phyloP scores from a whole-genome alignment of 2,888 invertebrate genomes.

The Drosophila dives region DNA sequence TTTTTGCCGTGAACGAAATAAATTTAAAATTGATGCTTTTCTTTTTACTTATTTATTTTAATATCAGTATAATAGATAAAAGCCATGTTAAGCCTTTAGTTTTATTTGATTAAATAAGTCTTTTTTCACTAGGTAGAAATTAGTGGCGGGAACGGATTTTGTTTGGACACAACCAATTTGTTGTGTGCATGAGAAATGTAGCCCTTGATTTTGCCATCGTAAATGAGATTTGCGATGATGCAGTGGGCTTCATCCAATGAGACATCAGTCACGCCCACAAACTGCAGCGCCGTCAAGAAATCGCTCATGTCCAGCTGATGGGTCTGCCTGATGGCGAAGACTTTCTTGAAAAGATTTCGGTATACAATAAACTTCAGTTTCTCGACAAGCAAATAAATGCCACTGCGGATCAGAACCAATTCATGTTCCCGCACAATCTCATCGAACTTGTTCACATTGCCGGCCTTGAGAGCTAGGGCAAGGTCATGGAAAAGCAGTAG shows the following conservation, averaged over 20 bases:
- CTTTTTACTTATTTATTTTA: background rate
- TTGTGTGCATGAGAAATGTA: constrained; percentile 99
- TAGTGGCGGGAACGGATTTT: constrained; percentile 96
- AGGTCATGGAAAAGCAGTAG: constrained; percentile 96
- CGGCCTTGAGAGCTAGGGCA: constrained; percentile 94
- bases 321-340: constrained; percentile 89
- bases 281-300: constrained; percentile 92
- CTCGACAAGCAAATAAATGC: constrained; percentile 98
- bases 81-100: background rate
- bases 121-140: constrained; percentile 86
- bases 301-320: constrained; percentile 95
- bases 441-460: constrained; percentile 93
- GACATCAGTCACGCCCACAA: constrained; percentile 93
- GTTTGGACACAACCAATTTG: constrained; percentile 98
- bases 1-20: background rate
- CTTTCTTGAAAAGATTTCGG: constrained; percentile 97
- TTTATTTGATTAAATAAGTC: constrained; percentile 20
- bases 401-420: constrained; percentile 96
- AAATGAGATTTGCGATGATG: constrained; percentile 97
- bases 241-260: constrained; percentile 98
- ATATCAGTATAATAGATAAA: background rate
- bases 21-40: background rate
- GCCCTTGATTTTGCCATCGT: constrained; percentile 98
- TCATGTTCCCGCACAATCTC: constrained; percentile 94
- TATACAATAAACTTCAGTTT: constrained; percentile 97